Percentiles rank a stretch among this genome's conserved stretches.
These are phyloP conservation scores for Macrotrachela quadricornifera DNA, from an alignment of 1,140 invertebrate genomes.

Conservation along the genomic window DNA sequence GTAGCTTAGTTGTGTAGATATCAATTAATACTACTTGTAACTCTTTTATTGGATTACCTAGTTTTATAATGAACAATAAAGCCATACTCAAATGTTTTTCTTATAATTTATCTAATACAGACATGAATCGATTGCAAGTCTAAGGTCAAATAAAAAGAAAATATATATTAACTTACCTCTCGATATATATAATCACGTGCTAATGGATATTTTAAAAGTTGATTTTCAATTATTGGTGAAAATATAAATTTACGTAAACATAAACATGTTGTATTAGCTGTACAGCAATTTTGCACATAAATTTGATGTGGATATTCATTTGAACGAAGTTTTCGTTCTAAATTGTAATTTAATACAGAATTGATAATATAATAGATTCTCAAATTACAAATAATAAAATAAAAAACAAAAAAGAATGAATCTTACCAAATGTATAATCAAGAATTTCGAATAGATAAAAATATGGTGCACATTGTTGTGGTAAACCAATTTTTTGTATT, in stretches of 20 bases:
- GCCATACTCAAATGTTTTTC: too few species aligned
- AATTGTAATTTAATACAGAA: slow-evolving; percentile 18
- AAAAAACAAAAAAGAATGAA: too few species aligned
- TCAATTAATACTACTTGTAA: background rate
- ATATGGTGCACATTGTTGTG: slow-evolving; percentile 55
- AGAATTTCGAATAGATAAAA: slow-evolving; percentile 97
- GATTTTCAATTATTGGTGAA: slow-evolving; percentile 47
- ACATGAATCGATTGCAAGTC: background rate
- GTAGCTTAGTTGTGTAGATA: too few species aligned
- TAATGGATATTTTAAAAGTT: slow-evolving; percentile 37
- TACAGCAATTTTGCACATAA: slow-evolving; percentile 96
- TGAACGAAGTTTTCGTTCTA: slow-evolving; percentile 74
- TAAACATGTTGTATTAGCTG: slow-evolving; percentile 83
- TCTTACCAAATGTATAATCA: slow-evolving; percentile 72
- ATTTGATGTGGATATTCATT: slow-evolving; percentile 86
- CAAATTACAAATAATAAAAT: too few species aligned
- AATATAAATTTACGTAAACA: slow-evolving; percentile 82
- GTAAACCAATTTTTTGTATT: slow-evolving; percentile 58
- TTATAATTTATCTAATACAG: too few species aligned
- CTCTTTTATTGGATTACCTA: too few species aligned
- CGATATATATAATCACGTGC: slow-evolving; percentile 55
- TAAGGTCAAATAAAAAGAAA: background rate
- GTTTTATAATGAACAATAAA: too few species aligned
- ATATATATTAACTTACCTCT: slow-evolving; percentile 32
- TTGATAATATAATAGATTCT: background rate